A percentile compares a stretch with the other conserved stretches of the same genome.
phyloP scores from a whole-genome alignment of 2,113 vertebrate species.

The Cyphomyrus discorhynchus region DNA sequence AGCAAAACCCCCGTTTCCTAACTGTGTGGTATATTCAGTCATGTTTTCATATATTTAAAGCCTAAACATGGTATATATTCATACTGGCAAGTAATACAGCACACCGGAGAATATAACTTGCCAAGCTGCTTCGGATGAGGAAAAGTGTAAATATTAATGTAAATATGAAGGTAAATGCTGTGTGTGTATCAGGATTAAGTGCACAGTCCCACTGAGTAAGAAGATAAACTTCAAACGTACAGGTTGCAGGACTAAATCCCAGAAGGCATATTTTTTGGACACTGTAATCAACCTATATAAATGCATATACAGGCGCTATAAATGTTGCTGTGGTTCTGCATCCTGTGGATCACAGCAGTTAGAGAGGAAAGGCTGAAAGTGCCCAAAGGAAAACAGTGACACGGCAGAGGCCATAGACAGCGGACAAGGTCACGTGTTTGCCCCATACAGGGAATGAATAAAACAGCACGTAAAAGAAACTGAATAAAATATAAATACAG shows the following conservation, averaged over 20 bases:
- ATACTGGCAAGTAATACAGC: background rate
- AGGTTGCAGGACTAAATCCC: constrained; percentile 5
- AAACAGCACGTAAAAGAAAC: background rate
- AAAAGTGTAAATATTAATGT: background rate
- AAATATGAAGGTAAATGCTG: background rate
- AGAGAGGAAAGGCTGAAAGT: background rate
- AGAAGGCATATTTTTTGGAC: background rate
- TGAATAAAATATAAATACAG: background rate
- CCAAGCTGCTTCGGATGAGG: background rate
- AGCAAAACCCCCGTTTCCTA: background rate
- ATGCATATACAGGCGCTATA: background rate
- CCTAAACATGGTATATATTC: background rate
- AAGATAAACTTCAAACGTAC: background rate
- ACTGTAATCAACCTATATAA: background rate
- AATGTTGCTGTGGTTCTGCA: background rate
- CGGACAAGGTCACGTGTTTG: background rate
- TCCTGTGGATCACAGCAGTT: background rate
- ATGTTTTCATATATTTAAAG: background rate
- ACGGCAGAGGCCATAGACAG: background rate
- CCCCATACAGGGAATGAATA: background rate
- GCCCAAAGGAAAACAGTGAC: background rate
- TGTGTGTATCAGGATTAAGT: background rate
- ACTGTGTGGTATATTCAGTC: background rate
- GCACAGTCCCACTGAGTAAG: background rate
- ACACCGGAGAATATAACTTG: background rate